Base-by-base conservation (phyloP, 2,888 invertebrate genomes). In the Adela reaumurella region DNA sequence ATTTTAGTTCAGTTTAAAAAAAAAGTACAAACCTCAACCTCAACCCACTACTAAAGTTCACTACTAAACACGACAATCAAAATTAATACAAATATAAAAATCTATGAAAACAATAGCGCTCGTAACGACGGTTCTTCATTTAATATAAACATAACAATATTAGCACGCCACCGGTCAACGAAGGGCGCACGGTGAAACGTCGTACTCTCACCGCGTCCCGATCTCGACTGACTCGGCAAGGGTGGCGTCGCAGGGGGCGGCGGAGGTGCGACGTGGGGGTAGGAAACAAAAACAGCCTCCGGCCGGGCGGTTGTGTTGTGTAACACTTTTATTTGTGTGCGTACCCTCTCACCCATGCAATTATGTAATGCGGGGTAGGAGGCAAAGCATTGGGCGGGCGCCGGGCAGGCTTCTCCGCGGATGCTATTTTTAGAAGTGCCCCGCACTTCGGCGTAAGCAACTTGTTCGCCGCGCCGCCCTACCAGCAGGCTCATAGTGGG, bases 301-400 rank as follows among this genome's bases (percentile, higher is more conserved):
- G n/a, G 35, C 35, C 14, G 6, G 11, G 35, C 35, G 11, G 35
- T 14, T 35, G 14, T 8, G 14, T 35, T 14, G 11, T 35, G 14
- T 14, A n/a, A n/a, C n/a, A n/a, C 14, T 35, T 14, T 8, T 35
- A 14, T 35, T 24, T 14, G 35, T 5, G 24, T 24, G 10, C 6
- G 24, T 73, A 74, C 71, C 73, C 74, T 71, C 74, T 70, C 55
- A 63, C 67, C 69, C 63, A 69, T 67, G 41, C 14, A 71, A 73
- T 74, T 74, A 74, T 64, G 63, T 72, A 74, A 62, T 49, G 49
- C 17, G 41, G 49, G 35, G 41, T 45, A 49, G 54, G 54, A 52
- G 58, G 57, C 56, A 56, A 45, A 56, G 46, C 17, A 55, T 52
- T 50, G 57, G 55, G 55, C 57, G 57, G 56, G 62, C 55, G 56